Evolutionary conservation across 2,113 vertebrate species (phyloP).

Genomic region (Apteryx owenii): DNA sequence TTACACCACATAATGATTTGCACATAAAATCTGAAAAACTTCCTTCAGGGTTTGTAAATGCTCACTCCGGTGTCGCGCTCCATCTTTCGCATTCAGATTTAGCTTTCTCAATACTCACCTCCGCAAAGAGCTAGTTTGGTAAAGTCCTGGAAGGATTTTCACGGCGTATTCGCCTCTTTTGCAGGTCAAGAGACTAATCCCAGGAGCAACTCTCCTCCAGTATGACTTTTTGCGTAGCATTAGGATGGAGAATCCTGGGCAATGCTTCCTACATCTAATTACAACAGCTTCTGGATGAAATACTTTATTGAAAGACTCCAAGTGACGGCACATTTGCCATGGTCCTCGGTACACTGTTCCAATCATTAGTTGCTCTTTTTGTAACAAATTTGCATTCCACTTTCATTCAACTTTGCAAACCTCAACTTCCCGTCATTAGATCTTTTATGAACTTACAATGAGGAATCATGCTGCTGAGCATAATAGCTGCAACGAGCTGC

Average conservation of each 20-base stretch:
- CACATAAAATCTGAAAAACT: not conserved
- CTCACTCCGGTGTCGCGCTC: not conserved
- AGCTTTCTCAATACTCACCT: not conserved
- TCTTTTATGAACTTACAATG: conserved; percentile 29
- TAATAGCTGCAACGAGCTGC: conserved; percentile 33
- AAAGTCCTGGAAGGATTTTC: not conserved
- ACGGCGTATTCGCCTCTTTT: not conserved
- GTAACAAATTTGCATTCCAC: not conserved
- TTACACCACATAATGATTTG: conserved; percentile 13
- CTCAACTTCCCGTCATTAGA: conserved; percentile 8
- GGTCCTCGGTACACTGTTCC: not conserved
- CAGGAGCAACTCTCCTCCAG: not conserved
- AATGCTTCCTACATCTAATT: not conserved
- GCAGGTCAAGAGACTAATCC: not conserved
- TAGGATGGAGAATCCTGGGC: not conserved
- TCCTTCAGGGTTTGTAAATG: not conserved
- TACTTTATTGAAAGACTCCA: not conserved
- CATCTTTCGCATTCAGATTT: not conserved
- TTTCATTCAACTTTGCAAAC: not conserved
- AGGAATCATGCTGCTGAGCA: conserved; percentile 23
- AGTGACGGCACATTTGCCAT: not conserved
- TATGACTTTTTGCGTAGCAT: not conserved
- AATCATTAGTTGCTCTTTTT: not conserved
- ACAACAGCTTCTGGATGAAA: not conserved
- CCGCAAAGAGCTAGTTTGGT: not conserved